Base-by-base conservation (phyloP, 2,888 invertebrate species). In the Enchytraeus crypticus region DNA sequence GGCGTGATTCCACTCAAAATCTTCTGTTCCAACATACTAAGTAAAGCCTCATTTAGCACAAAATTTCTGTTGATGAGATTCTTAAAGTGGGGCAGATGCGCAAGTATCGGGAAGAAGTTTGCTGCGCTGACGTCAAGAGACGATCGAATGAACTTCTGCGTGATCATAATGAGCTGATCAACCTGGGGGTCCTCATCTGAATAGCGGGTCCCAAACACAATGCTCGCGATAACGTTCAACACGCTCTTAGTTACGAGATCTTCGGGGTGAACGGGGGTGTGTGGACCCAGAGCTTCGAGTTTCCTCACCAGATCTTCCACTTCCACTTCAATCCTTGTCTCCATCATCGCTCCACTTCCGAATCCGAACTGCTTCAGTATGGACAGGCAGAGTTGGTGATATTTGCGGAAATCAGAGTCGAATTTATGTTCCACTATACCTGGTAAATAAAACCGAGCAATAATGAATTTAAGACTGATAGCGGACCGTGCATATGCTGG, bases 321-420 rank as follows among this genome's bases (percentile, higher is more conserved):
- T 43, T 59, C 59, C 18, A 51, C 18, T 38, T 18, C 21, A 29
- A 53, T 59, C 18, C 59, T 32, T n/a, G n/a, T n/a, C n/a, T 14
- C 23, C 43, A 51, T 53, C 53, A 59, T 59, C n/a, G 34, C 21
- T 14, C 38, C 26, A 18, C 47, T 21, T 38, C 59, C 59, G 21
- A 59, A 59, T 21, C 59, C 59, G 11, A 59, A 53, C 21, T 51
- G 14, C 23, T 53, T 59, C 33, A 59, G 47, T 18, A 51, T 38
- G 30, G 11, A 26, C 2, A 59, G 34, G 4, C 21, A 53, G 14
- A 59, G 51, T 18, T 23, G 53, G 11, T 59, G 59, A 11, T 51
- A 38, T 26, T 27, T 32, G 23, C 47, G 45, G 29, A 51, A 53
- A 43, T 51, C 33, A 27, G 46, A 29, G 27, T 53, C 3, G 30